Base-by-base conservation (phyloP, 2,797 vertebrate genomes). In the Pseudochaenichthys georgianus region DNA sequence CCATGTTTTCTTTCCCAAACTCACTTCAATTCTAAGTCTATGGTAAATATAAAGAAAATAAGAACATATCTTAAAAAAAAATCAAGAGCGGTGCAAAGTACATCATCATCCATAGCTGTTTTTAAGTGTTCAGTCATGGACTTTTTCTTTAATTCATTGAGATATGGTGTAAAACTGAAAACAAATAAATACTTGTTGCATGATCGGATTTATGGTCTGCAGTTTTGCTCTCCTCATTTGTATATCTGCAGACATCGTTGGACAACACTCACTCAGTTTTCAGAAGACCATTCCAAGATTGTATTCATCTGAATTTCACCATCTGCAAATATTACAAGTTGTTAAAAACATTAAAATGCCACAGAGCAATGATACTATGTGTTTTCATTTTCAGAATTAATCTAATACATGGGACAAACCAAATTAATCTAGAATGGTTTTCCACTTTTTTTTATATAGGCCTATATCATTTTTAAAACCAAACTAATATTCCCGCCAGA, bases 181-280 rank as follows among this genome's bases (percentile, higher is more conserved):
- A 28, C 28, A 28, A 10, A 13, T 42, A 42, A 54, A 52, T 13
- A 79, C 73, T 9, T 58, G 73, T 9, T 53, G 54, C 2, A 28
- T 0, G 12, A 31, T 51, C 3, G 52, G 64, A 53, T 42, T 47
- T 3, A 5, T 0, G 0, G 31, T 13, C 1, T 15, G 16, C 15
- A 9, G 28, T 41, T 6, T 53, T 19, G 38, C 17, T 19, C 34
- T 64, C 17, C 74, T 58, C 23, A n/a, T 15, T 6, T 60, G 55
- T 23, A 57, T 55, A 21, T 80, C 28, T 47, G 74, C 77, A 67
- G 66, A 77, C 78, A 61, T 68, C 1, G 2, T 3, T 46, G 23
- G n/a, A 28, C 0, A 1, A 53, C 42, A 3, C 23, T n/a, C 13
- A 17, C 10, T 55, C 4, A 0, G 0, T 42, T 28, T 28, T 28